Base-by-base conservation (phyloP, 2,888 invertebrate species). In the Cyclophora albipunctata region DNA sequence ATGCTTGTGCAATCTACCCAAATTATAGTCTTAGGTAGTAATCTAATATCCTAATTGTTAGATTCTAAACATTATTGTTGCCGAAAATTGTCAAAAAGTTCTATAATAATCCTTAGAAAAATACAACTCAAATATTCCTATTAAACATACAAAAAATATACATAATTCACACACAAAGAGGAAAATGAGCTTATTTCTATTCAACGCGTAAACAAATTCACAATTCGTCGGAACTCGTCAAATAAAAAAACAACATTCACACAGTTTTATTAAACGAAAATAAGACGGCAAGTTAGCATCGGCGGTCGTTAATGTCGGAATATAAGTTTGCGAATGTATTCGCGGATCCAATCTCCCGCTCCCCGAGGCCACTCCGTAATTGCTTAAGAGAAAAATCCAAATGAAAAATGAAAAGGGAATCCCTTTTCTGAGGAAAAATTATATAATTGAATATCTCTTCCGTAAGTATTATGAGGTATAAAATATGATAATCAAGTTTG, bases 331-430 rank as follows among this genome's bases (percentile, higher is more conserved):
- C 75, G 74, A 75, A 75, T 75, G 69, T 75, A 75, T 69, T 69
- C 75, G 68, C 66, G 72, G 65, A 77, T 74, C 77, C 80, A 78
- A 81, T 84, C 79, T 73, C 75, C 64, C 74, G 71, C 64, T 69
- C 78, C 84, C 81, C 73, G 73, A 73, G 81, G 84, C 84, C 69
- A 64, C 60, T 72, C 63, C 69, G 78, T 88, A 87, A 88, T 88
- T 87, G 86, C 85, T 86, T 87, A 87, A 86, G 86, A 87, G 87
- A 87, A 87, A 87, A 87, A 88, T 88, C 86, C 87, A 86, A 87
- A 87, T 87, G 86, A 88, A 84, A 88, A 88, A 87, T 86, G 84
- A 86, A 86, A 86, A 85, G 85, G 84, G 84, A 85, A 78, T 84
- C 84, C 82, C 79, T 84, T 83, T 85, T 80, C 80, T 80, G 78